Base-by-base conservation (phyloP, 2,888 invertebrate species). In the Unio pictorum region DNA sequence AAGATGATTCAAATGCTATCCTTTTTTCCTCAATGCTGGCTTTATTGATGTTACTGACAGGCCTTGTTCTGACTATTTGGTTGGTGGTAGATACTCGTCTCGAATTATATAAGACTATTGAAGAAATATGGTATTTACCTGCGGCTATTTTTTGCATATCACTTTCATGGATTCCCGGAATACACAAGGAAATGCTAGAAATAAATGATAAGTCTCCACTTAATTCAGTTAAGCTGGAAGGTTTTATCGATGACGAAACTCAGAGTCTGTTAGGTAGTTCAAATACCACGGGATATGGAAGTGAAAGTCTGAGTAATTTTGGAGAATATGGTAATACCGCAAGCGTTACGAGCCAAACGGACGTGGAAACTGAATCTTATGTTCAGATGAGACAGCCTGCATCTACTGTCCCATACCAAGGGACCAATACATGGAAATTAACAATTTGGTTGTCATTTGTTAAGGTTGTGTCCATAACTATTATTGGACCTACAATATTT, bases 91-190 rank as follows among this genome's bases (percentile, higher is more conserved):
- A 61, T 23, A 69, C 34, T 11, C 23, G 3, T 34, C 55, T 26
- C 0, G 18, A 55, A 1, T 15, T 15, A 23, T 11, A 5, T 0
- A 23, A 54, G 3, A 54, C 0, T 20, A 58, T 30, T 6, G 34
- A 7, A 5, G 68, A 80, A 11, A 56, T 79, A 17, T 81, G 80
- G 79, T 78, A 78, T 65, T 57, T 74, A 4, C 73, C 72, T 8
- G 74, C 78, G 8, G 80, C 81, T 1, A 55, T 84, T 4, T 1
- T 82, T 18, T 69, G 73, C 56, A 66, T 87, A 6, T 80, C 79
- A 3, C 23, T 85, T 8, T 78, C 85, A 28, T 84, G 82, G 84
- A 68, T 78, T 6, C 84, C 84, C 18, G 62, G 63, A 20, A 34
- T 83, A 15, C 80, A 77, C 30, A 69, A 75, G 45, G 64, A 70